Percentiles rank a stretch among this genome's conserved stretches.
These are phyloP conservation scores for Drosophila greeni DNA, from an alignment of 2,888 invertebrate genomes.

Conservation along the genomic window DNA sequence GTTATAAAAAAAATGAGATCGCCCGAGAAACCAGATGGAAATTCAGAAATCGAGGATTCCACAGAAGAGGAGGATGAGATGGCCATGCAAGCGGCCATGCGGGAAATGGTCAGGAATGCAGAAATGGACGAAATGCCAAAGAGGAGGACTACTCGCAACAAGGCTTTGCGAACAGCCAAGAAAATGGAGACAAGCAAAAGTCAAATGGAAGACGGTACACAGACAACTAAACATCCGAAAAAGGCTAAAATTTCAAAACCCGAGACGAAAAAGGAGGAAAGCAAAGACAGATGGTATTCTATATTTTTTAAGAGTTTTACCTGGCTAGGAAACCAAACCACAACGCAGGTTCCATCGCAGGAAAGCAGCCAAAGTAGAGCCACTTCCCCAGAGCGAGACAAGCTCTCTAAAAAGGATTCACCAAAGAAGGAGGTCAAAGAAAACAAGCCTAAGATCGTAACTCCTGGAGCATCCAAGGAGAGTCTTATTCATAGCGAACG, in stretches of 20 bases:
- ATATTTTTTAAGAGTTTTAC: background rate
- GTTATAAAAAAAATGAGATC: constrained; percentile 1
- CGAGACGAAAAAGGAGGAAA: background rate
- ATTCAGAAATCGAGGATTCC: background rate
- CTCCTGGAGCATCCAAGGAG: constrained; percentile 2
- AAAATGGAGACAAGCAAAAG: background rate
- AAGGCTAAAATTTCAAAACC: background rate
- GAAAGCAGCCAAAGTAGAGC: background rate
- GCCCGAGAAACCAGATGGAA: background rate
- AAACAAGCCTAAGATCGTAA: background rate
- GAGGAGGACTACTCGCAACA: background rate
- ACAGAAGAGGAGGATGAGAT: constrained; percentile 44
- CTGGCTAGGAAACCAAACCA: background rate
- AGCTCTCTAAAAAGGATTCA: background rate
- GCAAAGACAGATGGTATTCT: background rate
- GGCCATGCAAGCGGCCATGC: constrained; percentile 49
- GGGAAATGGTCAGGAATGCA: constrained; percentile 49
- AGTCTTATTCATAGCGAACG: background rate
- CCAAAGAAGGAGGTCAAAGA: background rate
- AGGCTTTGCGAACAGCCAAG: background rate
- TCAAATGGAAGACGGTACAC: background rate
- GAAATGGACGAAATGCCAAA: constrained; percentile 36
- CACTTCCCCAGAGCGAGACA: background rate
- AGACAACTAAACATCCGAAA: background rate
- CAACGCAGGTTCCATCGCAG: background rate